Evolutionary conservation across 2,888 invertebrate species (phyloP), one percentile per base, ranked within the genome.

Genomic region (Thelaira solivaga): DNA sequence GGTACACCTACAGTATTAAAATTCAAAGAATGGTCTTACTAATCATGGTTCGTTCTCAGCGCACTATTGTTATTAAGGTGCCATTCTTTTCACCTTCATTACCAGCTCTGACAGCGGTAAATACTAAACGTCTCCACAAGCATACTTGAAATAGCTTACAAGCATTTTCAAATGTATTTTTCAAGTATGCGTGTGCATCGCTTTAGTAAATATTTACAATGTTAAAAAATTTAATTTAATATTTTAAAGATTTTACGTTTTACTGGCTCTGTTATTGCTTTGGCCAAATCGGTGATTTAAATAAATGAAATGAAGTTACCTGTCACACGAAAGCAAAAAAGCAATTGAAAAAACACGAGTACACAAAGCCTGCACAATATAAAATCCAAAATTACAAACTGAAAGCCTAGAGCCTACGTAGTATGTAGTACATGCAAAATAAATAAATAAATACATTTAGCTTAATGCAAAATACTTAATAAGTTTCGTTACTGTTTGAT

Each of bases 11-110:
- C 24, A 84, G 81, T 57, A 71, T 84, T 8, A 76, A 68, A 0
- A 80, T 86, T 1, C 87, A 85, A 53, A 85, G 85, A 69, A 85
- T 87, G 82, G 57, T 83, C 5, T 69, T 87, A 10, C 68, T 86
- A 0, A 80, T 87, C 43, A 75, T 86, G 5, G 68, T 82, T 11
- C 81, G 87, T 8, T 81, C 86, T n/a, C 87, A 87, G 10, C 73
- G 82, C 1, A 75, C 82, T 6, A 77, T 85, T 4, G 24, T 80
- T 0, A 76, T 87, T 3, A 83, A 82, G 51, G 81, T 86, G 34
- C 87, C 87, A 10, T 86, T 86, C 74, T 86, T 86, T 69, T 78
- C 84, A 1, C 86, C 87, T 2, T 84, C 87, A 0, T 68, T 87
- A 24, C 82, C 83, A 59, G 82, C 83, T 0, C 67, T 86, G 1